Evolutionary conservation across 2,888 invertebrate genomes (phyloP).

Genomic region (Meloe dianella): DNA sequence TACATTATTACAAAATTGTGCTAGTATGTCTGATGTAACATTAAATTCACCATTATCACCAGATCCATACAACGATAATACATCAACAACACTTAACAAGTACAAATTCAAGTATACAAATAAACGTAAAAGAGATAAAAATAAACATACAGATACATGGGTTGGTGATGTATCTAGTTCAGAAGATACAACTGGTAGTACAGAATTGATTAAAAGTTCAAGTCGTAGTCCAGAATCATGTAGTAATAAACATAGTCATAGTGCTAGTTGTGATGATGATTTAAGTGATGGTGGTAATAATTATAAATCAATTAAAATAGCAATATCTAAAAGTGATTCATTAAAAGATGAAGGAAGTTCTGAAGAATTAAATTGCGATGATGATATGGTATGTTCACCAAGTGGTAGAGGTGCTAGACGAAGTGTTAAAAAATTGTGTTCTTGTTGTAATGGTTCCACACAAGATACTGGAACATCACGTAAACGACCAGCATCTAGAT

Average conservation of each 20-base stretch:
- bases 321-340: conserved; percentile 49
- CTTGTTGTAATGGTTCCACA: conserved; percentile 55
- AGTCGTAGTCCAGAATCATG: conserved; percentile 45
- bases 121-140: conserved; percentile 52
- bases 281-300: conserved; percentile 41
- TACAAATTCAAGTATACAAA: conserved; percentile 59
- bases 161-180: conserved; percentile 52
- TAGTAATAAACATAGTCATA: conserved; percentile 39
- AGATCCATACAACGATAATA: conserved; percentile 51
- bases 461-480: conserved; percentile 44
- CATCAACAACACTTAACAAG: conserved; percentile 52
- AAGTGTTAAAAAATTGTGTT: conserved; percentile 54
- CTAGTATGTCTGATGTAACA: conserved; percentile 58
- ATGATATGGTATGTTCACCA: conserved; percentile 47
- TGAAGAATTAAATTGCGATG: conserved; percentile 48
- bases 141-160: conserved; percentile 39
- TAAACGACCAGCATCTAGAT: conserved; percentile 52
- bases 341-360: conserved; percentile 48
- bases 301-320: conserved; percentile 51
- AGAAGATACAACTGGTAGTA: conserved; percentile 54
- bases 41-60: conserved; percentile 57
- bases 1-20: conserved; percentile 56
- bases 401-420: conserved; percentile 55
- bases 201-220: conserved; percentile 46
- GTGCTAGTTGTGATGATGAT: conserved; percentile 45